A percentile compares a stretch with the other conserved stretches of the same genome.
These are phyloP conservation scores for Emys orbicularis DNA, from an alignment of 2,797 vertebrate genomes.

Conservation along the genomic window DNA sequence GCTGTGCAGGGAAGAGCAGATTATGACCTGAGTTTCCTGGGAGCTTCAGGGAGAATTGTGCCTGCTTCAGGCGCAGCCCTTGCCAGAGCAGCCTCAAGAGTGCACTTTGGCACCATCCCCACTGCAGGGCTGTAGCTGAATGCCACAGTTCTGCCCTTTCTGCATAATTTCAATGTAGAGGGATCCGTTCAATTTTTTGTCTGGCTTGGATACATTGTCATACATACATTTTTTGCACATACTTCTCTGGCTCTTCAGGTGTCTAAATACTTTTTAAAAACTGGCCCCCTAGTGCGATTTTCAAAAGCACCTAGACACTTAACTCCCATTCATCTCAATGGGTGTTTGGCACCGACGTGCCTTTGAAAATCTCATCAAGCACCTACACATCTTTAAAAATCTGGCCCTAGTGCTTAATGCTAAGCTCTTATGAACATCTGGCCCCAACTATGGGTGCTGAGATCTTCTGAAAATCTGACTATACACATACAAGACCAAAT, in stretches of 20 bases:
- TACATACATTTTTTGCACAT: not conserved
- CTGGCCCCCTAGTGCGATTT: not conserved
- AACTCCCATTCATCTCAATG: not conserved
- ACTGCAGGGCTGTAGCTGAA: not conserved
- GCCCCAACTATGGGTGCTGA: not conserved
- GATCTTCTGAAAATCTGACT: not conserved
- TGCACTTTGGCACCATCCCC: not conserved
- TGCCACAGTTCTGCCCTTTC: not conserved
- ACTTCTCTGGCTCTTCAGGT: not conserved
- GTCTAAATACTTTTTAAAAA: not conserved
- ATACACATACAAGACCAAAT: not conserved
- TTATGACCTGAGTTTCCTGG: not conserved
- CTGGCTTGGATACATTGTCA: not conserved
- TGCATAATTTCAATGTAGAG: not conserved
- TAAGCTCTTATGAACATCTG: not conserved
- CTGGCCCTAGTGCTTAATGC: not conserved
- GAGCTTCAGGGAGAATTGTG: not conserved
- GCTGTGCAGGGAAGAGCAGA: not conserved
- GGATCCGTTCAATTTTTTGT: not conserved
- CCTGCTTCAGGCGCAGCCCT: not conserved
- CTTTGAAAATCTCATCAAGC: not conserved
- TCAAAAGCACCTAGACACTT: not conserved
- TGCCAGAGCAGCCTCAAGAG: not conserved
- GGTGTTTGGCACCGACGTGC: not conserved
- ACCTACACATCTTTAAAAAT: not conserved